Percentiles rank a stretch among this genome's conserved stretches.
phyloP scores from a whole-genome alignment of 2,888 invertebrate species.

The Campoletis raptor region DNA sequence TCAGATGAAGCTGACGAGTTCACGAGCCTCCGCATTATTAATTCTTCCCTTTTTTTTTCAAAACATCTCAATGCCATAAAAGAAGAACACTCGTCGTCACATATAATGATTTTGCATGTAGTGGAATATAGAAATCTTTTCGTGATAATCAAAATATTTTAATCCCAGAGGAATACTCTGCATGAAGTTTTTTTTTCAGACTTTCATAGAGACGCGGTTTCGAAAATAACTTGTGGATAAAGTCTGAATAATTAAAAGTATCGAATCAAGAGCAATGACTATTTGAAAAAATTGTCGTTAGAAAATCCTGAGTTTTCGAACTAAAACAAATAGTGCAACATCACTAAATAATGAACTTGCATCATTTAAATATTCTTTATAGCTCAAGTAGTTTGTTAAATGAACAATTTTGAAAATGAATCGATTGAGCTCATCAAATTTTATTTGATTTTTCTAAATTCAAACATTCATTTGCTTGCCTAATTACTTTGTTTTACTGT shows the following conservation, averaged over 20 bases:
- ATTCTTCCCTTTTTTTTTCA: not conserved
- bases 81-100: not conserved
- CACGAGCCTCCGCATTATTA: not conserved
- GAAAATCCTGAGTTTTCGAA: not conserved
- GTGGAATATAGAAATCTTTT: not conserved
- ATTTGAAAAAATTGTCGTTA: not conserved
- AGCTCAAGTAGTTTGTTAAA: not conserved
- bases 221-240: too few species aligned
- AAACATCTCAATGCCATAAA: not conserved
- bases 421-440: too few species aligned
- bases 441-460: too few species aligned
- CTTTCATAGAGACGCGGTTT: too few species aligned
- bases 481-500: too few species aligned
- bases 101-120: not conserved
- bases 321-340: not conserved
- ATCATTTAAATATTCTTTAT: not conserved
- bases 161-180: not conserved
- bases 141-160: not conserved
- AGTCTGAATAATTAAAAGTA: too few species aligned
- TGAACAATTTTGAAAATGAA: too few species aligned
- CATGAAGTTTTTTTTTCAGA: not conserved
- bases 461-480: too few species aligned
- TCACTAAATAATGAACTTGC: not conserved
- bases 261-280: too few species aligned
- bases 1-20: not conserved